Conservation (phyloP, 2,797 vertebrate genomes). For the Macropus fuliginosus region DNA sequence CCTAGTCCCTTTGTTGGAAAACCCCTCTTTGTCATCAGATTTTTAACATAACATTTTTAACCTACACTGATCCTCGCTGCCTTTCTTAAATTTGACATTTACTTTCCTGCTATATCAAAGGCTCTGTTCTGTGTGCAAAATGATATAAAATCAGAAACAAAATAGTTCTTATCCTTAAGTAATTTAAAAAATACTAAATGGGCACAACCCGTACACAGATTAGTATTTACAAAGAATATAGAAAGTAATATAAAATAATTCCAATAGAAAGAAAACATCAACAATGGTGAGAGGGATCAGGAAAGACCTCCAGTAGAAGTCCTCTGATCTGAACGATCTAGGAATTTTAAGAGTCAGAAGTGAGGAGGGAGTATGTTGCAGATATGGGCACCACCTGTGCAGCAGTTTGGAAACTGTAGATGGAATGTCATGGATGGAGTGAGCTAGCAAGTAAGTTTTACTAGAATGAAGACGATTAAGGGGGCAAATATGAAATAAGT, state of each 20-base stretch:
- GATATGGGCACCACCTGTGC: not conserved
- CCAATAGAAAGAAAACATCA: not conserved
- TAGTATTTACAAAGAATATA: not conserved
- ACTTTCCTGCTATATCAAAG: not conserved
- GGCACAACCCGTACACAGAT: not conserved
- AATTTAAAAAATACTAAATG: not conserved
- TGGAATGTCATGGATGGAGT: not conserved
- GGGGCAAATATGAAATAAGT: not conserved
- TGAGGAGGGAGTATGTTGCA: not conserved
- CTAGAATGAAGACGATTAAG: not conserved
- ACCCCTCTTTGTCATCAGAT: not conserved
- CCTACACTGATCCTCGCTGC: not conserved
- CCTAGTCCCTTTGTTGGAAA: conserved; percentile 31
- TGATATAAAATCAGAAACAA: not conserved
- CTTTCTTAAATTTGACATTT: not conserved
- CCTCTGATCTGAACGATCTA: not conserved
- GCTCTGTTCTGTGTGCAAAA: not conserved
- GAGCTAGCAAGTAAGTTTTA: not conserved
- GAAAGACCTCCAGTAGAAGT: not conserved
- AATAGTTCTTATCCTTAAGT: not conserved
- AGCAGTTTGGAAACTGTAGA: not conserved
- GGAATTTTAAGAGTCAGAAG: not conserved
- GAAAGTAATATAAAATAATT: not conserved
- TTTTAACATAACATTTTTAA: conserved; percentile 29
- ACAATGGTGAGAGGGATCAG: not conserved